A percentile compares a stretch with the other conserved stretches of the same genome.
phyloP scores from a whole-genome alignment of 2,888 invertebrate genomes.

The Pinctada fucata region DNA sequence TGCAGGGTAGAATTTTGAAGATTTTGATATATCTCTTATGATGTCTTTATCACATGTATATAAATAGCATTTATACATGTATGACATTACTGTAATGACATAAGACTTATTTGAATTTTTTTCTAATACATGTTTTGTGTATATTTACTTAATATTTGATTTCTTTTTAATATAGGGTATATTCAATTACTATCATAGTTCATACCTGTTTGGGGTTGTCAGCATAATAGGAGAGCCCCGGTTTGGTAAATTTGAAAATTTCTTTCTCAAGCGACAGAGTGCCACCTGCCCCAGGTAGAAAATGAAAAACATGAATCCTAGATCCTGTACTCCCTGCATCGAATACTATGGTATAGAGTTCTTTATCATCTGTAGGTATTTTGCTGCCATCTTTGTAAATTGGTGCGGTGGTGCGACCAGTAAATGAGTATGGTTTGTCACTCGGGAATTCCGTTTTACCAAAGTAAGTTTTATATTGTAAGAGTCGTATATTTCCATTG shows the following conservation, averaged over 20 bases:
- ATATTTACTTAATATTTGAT: too few species aligned
- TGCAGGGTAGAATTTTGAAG: too few species aligned
- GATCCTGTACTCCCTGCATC: slow-evolving; percentile 97
- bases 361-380: slow-evolving; percentile 2
- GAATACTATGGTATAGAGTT: slow-evolving; percentile 89
- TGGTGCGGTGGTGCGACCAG: slow-evolving; percentile 3
- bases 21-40: too few species aligned
- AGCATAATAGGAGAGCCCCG: slow-evolving; percentile 92
- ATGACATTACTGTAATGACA: too few species aligned
- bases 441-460: not conserved
- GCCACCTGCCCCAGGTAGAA: slow-evolving; percentile 50
- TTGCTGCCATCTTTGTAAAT: slow-evolving; percentile 6
- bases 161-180: too few species aligned
- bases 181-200: too few species aligned
- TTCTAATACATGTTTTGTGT: too few species aligned
- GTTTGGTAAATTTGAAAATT: slow-evolving; percentile 80
- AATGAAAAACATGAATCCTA: slow-evolving; percentile 79
- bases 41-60: too few species aligned
- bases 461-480: not conserved
- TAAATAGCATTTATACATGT: too few species aligned
- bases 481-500: not conserved
- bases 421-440: slow-evolving; percentile 5
- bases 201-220: slow-evolving; percentile 87
- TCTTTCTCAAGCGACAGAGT: slow-evolving; percentile 58
- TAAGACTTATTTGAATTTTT: too few species aligned